Base-by-base conservation (phyloP, 2,113 vertebrate genomes). In the Struthio camelus region DNA sequence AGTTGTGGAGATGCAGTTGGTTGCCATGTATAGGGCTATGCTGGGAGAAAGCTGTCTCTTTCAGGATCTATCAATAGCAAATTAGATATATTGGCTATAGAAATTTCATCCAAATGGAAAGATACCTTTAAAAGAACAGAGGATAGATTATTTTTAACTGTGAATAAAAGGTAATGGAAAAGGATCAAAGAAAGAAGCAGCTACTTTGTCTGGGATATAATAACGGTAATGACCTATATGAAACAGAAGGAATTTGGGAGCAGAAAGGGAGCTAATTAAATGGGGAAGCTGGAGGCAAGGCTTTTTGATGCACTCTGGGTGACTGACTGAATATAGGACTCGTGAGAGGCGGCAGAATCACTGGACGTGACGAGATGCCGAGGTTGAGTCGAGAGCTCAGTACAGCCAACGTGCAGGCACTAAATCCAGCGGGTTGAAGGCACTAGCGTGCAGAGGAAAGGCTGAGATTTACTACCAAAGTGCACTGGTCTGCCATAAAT, bases 341-440 rank as follows among this genome's bases (percentile, higher is more conserved):
- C 34, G 44, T 65, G 50, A 40, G 66, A 65, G 75, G 16, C 7
- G 75, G 16, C 7, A n/a, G 9, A 8, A 2, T 2, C 28, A 27
- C 2, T 54, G 44, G 82, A 83, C 30, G 44, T 90, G 85, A 3
- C 15, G 24, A 58, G 51, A 36, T 28, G 8, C 50, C 56, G 40
- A 44, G 10, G 42, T n/a, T 65, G 54, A 14, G 0, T 0, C 38
- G 53, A 46, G 54, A 78, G 80, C 34, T 5, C 0, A 2, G 71
- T 15, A 61, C 54, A 14, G 14, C 14, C 38, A 5, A 25, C 20
- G 44, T 10, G 66, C 75, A 67, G 36, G 22, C 73, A 30, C 48
- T 64, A 7, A 76, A 80, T 71, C 65, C n/a, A 12, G 2, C 1
- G 10, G 14, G 30, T 42, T 65, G 87, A 38, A 56, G 67, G 73